Percentiles rank a stretch among this genome's conserved stretches.
phyloP scores from a whole-genome alignment of 2,888 invertebrate species.

The Drosophila borborema region DNA sequence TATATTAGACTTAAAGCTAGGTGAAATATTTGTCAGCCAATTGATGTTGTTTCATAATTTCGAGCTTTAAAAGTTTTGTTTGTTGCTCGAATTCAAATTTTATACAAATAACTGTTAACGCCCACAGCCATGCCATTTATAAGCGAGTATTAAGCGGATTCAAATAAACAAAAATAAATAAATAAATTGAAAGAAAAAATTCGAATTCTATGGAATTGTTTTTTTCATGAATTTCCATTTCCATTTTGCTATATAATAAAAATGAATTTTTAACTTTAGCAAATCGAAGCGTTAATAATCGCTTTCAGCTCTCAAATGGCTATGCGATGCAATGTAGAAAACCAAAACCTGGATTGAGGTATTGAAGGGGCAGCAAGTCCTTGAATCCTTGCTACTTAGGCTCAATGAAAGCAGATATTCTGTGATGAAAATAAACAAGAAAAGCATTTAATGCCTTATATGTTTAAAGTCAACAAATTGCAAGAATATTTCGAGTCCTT shows the following conservation, averaged over 20 bases:
- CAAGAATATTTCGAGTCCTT: neutral
- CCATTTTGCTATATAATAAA: neutral
- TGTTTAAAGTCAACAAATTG: neutral
- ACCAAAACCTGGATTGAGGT: too few relatives aligned
- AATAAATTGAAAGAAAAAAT: neutral
- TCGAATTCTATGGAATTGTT: neutral
- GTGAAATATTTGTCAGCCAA: neutral
- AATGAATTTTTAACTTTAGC: neutral
- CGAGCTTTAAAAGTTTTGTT: neutral
- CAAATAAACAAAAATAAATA: neutral
- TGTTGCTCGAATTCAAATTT: neutral
- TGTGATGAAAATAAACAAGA: too few relatives aligned
- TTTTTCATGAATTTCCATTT: neutral
- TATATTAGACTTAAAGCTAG: neutral
- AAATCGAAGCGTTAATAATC: neutral
- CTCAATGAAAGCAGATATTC: too few relatives aligned
- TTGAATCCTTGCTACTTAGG: too few relatives aligned
- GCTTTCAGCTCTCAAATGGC: neutral
- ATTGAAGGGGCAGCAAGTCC: too few relatives aligned
- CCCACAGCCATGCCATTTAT: neutral
- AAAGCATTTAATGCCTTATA: too few relatives aligned
- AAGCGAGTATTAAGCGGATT: neutral
- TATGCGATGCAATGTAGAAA: neutral
- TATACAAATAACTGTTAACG: neutral
- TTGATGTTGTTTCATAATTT: neutral